A percentile compares a stretch with the other conserved stretches of the same genome.
These are phyloP conservation scores for Platalea minor DNA, from an alignment of 2,797 vertebrate genomes.

Conservation along the genomic window DNA sequence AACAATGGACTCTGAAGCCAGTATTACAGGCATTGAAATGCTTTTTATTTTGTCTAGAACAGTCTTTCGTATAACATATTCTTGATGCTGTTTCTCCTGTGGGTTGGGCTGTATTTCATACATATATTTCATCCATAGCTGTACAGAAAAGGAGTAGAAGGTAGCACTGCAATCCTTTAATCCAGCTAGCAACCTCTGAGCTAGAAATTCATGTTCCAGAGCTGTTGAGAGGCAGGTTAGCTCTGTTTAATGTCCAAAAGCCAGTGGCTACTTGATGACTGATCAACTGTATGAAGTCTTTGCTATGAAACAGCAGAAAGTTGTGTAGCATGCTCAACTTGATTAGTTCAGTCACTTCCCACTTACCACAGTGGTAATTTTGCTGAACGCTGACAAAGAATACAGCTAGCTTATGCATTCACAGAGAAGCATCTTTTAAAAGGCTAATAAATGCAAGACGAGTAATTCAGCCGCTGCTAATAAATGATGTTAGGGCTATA, in stretches of 20 bases:
- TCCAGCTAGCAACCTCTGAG: neutral
- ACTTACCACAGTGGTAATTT: neutral
- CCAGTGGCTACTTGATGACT: neutral
- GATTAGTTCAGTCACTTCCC: neutral
- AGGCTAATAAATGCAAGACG: slow-evolving; percentile 37
- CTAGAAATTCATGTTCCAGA: neutral
- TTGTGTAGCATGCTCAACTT: neutral
- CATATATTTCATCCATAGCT: neutral
- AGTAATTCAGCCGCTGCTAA: slow-evolving; percentile 8
- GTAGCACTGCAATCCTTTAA: neutral
- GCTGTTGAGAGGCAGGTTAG: neutral
- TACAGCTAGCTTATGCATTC: neutral
- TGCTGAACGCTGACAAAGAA: slow-evolving; percentile 39
- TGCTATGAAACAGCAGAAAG: neutral
- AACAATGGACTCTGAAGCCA: neutral
- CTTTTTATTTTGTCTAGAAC: neutral
- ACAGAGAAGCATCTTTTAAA: slow-evolving; percentile 4
- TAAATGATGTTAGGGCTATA: slow-evolving; percentile 4
- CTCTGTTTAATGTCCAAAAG: neutral
- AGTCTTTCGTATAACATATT: neutral
- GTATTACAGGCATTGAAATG: neutral
- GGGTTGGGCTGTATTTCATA: neutral
- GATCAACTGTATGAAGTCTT: neutral
- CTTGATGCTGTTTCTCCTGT: neutral
- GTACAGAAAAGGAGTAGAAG: neutral